A percentile compares a stretch with the other conserved stretches of the same genome.
These are phyloP conservation scores for Bradypus variegatus DNA, from an alignment of 2,797 vertebrate species.

Conservation along the genomic window DNA sequence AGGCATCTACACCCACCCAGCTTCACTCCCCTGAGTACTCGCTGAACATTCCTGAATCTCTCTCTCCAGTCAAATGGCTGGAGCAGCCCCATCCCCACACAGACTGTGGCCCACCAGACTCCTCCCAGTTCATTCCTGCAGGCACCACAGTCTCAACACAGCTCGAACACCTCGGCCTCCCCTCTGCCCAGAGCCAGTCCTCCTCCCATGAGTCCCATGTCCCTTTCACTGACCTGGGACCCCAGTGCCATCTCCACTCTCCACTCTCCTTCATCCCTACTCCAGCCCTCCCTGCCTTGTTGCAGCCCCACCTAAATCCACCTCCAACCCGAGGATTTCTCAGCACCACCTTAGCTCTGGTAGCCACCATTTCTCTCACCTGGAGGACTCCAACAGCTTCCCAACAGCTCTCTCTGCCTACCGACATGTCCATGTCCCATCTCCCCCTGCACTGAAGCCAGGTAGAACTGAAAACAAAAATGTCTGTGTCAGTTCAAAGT, in stretches of 20 bases:
- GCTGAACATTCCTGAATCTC: neutral
- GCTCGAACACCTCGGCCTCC: neutral
- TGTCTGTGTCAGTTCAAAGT: neutral
- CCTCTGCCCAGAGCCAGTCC: no score
- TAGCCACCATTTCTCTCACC: neutral
- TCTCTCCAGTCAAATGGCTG: neutral
- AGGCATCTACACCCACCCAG: neutral
- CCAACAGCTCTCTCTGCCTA: neutral
- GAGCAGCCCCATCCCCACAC: neutral
- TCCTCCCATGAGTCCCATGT: rapidly evolving
- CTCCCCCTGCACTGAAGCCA: neutral
- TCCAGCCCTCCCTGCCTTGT: no score
- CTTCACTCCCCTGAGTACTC: rapidly evolving
- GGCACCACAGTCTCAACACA: neutral
- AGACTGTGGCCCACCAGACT: neutral
- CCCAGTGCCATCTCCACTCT: neutral
- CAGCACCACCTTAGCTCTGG: neutral
- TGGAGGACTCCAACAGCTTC: neutral
- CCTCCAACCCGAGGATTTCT: neutral
- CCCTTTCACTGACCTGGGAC: neutral
- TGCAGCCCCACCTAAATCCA: rapidly evolving
- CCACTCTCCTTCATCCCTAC: no score
- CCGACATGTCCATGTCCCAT: neutral
- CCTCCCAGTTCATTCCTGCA: neutral
- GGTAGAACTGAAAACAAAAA: neutral